A percentile compares a stretch with the other conserved stretches of the same genome.
phyloP scores from a whole-genome alignment of 2,888 invertebrate species.

The Ischnus inquisitorius region DNA sequence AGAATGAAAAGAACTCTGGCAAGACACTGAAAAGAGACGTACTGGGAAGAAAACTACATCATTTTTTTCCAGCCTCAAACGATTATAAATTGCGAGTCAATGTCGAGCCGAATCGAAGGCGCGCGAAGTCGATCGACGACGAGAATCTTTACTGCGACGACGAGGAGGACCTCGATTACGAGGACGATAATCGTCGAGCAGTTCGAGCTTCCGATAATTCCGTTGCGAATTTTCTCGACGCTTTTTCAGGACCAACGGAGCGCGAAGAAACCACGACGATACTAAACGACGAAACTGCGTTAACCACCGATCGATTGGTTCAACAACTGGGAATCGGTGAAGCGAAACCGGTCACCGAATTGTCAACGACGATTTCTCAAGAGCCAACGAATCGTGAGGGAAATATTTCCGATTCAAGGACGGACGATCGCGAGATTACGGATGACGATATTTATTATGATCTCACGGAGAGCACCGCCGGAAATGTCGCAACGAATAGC shows the following conservation, averaged over 20 bases:
- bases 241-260: conserved; percentile 51
- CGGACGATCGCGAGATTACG: neutral
- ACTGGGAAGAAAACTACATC: conserved; percentile 50
- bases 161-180: conserved; percentile 43
- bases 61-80: neutral
- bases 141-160: conserved; percentile 34
- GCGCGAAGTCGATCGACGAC: conserved; percentile 61
- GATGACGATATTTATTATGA: conserved; percentile 19
- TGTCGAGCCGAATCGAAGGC: conserved; percentile 55
- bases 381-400: neutral
- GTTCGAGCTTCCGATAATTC: conserved; percentile 16
- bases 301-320: neutral
- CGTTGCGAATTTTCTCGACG: conserved; percentile 9
- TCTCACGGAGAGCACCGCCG: neutral
- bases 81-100: neutral
- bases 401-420: neutral
- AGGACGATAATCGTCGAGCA: conserved; percentile 26
- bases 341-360: conserved; percentile 7
- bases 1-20: neutral
- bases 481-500: neutral
- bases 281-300: neutral
- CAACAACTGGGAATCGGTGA: conserved; percentile 19
- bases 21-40: conserved; percentile 52
- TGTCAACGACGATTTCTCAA: neutral
- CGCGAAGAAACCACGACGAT: neutral